Base-by-base conservation (phyloP, 92 coral and sea anemone species). In the Scolanthus callimorphus region DNA sequence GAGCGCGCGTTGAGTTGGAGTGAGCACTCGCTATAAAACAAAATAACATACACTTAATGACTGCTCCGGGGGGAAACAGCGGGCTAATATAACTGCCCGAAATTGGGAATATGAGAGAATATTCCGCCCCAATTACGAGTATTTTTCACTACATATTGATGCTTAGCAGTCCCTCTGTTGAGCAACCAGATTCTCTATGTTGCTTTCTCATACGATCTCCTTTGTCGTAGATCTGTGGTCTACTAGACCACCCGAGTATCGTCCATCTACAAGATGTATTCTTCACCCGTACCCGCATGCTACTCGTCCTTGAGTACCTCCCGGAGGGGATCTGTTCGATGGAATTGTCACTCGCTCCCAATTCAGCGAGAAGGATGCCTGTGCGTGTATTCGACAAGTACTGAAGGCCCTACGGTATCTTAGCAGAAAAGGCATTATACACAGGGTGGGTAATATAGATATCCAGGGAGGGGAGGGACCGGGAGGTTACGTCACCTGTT, bases 261-360 rank as follows among this genome's bases (percentile, higher is more conserved):
- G 96, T 88, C 28, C 83, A 74, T 13, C 58, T 86, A 15, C 90
- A 91, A 60, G 86, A 72, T 27, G 95, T 91, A 38, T 86, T 78
- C 58, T 78, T 67, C 55, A 78, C 81, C 19, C 82, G 78, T 10
- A 80, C 61, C 0, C 51, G 68, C 43, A 63, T 91, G 27, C 74
- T 78, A 1, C 77, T 91, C 31, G 97, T 91, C 11, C 70, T 91
- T 39, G 97, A 91, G 59, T 91, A 91, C 56, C 82, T 91, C 0
- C 95, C 95, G 21, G 97, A 4, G 97, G 97, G n/a, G 97, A 91
- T 55, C 79, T 91, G 65, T 91, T 91, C 55, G 97, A 91, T 56
- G 97, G 97, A 12, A 72, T 91, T 48, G 95, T 91, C 25, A 70
- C 95, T 17, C 80, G 97, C 59, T 81, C 84, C 9, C 80, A 68